Base-by-base conservation (phyloP, 2,113 vertebrate genomes). In the Pontoporia blainvillei region DNA sequence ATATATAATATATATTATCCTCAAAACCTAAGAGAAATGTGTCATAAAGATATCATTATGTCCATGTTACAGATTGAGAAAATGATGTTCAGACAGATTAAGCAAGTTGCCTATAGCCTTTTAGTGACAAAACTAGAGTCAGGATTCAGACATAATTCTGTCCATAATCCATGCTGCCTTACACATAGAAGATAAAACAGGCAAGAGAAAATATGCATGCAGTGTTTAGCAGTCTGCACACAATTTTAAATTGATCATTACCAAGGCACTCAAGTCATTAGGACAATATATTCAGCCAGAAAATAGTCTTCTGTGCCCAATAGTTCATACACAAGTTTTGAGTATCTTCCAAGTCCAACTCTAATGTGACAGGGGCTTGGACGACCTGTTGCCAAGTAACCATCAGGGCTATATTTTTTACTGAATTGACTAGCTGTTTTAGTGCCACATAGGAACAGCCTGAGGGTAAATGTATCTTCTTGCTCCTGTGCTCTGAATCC, bases 231-330 rank as follows among this genome's bases (percentile, higher is more conserved):
- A 86, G 82, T 44, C 66, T 89, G 67, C 54, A 71, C 46, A 89
- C 59, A 91, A 90, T 89, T 89, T 93, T 81, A 66, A 89, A 91
- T 46, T 89, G 90, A 91, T 93, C 86, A 91, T 94, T 86, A 79
- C 67, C 2, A 6, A 93, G 57, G 20, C 52, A 44, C 57, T 94
- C 27, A 52, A 88, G 44, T 73, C 39, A 46, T 41, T 44, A 90
- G 62, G 18, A 86, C 73, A 91, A 66, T 66, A 62, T 81, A 97
- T 91, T 66, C 93, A 93, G 31, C n/a, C 78, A 91, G 62, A 64
- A 95, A 95, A 86, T 36, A 54, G 34, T 46, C 85, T 79, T 64
- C 62, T 67, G 34, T 49, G 86, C 44, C 73, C 25, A 88, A 14
- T 46, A 72, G 75, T 72, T 90, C 71, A 89, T 52, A 83, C 20